Conservation (phyloP, 2,797 vertebrate species). For the Fringilla coelebs region DNA sequence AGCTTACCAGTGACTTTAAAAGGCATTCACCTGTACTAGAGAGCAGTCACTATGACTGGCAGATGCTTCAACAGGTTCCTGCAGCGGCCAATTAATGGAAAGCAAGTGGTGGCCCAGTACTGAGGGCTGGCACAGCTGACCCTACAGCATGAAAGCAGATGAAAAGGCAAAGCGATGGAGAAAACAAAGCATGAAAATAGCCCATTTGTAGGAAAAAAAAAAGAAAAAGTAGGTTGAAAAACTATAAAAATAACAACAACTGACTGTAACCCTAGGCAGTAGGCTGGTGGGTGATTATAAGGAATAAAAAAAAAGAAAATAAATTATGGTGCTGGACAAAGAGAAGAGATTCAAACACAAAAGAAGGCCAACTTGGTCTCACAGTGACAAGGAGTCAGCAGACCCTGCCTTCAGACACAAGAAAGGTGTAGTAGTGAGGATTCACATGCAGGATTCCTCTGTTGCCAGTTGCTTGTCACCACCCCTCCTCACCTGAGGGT, state of each 20-base stretch:
- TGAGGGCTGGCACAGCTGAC: not conserved
- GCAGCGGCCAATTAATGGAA: not conserved
- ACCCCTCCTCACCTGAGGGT: not conserved
- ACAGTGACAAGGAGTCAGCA: not conserved
- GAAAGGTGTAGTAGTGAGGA: not conserved
- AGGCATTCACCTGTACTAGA: not conserved
- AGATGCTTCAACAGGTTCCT: not conserved
- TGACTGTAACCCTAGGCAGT: not conserved
- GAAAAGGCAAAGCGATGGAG: not conserved
- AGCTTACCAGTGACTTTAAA: not conserved
- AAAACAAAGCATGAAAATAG: not conserved
- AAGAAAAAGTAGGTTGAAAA: not conserved
- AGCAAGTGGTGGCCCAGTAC: not conserved
- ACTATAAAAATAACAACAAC: not conserved
- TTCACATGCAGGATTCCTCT: not conserved
- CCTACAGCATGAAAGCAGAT: not conserved
- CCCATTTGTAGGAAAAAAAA: not conserved
- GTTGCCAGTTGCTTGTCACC: not conserved
- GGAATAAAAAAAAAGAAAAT: not conserved
- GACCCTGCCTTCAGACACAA: not conserved
- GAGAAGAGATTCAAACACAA: not conserved
- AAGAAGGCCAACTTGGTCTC: not conserved
- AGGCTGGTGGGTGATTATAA: not conserved
- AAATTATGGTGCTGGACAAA: not conserved
- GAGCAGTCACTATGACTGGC: not conserved